A percentile compares a stretch with the other conserved stretches of the same genome.
These are phyloP conservation scores for Balearica regulorum DNA, from an alignment of 2,797 vertebrate species.

Conservation along the genomic window DNA sequence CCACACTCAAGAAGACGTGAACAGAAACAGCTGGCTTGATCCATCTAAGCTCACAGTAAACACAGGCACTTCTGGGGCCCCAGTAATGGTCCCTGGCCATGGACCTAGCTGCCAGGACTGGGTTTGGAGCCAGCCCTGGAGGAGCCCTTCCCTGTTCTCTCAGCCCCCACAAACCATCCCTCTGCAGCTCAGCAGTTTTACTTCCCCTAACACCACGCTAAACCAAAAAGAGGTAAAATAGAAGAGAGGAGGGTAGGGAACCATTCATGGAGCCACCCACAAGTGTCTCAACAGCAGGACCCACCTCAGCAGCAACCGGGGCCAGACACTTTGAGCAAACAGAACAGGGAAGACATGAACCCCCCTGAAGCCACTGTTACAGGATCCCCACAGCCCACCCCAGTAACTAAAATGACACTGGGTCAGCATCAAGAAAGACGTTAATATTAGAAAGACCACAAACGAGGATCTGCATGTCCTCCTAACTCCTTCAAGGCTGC, in stretches of 20 bases:
- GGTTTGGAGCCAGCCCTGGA: neutral
- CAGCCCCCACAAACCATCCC: neutral
- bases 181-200: neutral
- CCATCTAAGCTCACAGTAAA: neutral
- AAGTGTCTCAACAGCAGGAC: neutral
- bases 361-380: accelerated
- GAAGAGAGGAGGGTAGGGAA: neutral
- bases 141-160: neutral
- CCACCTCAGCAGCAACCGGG: neutral
- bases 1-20: accelerated
- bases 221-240: neutral
- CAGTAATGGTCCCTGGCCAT: accelerated
- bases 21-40: neutral
- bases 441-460: neutral
- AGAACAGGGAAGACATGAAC: neutral
- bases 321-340: neutral
- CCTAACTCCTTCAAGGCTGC: neutral
- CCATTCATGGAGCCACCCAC: neutral
- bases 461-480: neutral
- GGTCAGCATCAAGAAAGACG: neutral
- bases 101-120: neutral
- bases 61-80: neutral
- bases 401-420: neutral
- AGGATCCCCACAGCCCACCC: neutral
- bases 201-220: neutral